Conservation (phyloP, 2,113 vertebrate genomes). For the Mobula birostris region DNA sequence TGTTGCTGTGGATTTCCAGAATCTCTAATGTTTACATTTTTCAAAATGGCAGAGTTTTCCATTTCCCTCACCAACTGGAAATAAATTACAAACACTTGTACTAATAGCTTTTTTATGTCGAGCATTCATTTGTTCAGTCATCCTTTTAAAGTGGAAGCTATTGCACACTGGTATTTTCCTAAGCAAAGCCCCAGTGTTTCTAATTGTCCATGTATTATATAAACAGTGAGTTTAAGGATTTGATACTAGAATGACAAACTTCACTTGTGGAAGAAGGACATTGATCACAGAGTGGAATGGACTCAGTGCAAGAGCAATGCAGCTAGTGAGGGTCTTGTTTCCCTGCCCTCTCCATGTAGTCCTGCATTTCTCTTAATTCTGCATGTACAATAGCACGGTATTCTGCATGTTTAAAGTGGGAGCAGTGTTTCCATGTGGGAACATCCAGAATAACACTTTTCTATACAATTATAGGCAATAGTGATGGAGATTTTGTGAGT, state of each 20-base stretch:
- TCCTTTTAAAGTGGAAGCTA: neutral
- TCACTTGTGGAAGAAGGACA: too few relatives aligned
- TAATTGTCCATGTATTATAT: neutral
- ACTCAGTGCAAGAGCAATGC: too few relatives aligned
- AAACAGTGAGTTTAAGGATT: neutral
- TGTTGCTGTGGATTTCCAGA: too few relatives aligned
- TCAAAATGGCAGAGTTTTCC: neutral
- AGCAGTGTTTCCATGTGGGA: neutral
- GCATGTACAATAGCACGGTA: neutral
- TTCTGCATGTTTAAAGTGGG: neutral
- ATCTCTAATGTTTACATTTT: too few relatives aligned
- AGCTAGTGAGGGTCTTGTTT: too few relatives aligned
- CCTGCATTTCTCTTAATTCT: too few relatives aligned
- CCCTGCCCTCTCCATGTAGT: too few relatives aligned
- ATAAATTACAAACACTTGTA: neutral
- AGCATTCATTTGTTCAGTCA: neutral
- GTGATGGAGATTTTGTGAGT: constrained; percentile 7
- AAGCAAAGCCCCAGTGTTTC: neutral
- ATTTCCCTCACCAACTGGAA: neutral
- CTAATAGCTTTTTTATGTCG: neutral
- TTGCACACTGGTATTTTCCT: neutral
- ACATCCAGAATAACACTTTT: neutral
- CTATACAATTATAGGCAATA: constrained; percentile 30
- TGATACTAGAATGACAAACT: neutral
- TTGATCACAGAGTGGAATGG: too few relatives aligned